These are phyloP conservation scores for Ophion slaviceki DNA, from an alignment of 2,888 invertebrate species.

Conservation along the genomic window DNA sequence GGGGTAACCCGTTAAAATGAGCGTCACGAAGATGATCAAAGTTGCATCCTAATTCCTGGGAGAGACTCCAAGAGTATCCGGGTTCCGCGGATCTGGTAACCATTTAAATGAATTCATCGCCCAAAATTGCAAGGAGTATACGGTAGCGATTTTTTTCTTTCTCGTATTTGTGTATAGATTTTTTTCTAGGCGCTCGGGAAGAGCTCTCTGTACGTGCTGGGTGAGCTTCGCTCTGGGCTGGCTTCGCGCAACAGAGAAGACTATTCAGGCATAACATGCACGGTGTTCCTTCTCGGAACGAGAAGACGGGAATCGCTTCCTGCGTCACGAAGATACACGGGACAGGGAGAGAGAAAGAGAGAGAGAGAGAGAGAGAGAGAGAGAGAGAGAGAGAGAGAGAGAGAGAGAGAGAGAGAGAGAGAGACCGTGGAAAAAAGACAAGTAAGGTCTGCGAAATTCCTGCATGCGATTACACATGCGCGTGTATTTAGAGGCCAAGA, in stretches of 20 bases:
- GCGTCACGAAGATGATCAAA: conserved; percentile 63
- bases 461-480: conserved; percentile 67
- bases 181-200: conserved; percentile 42
- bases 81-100: neutral
- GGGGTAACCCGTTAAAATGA: too few species aligned
- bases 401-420: neutral
- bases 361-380: neutral
- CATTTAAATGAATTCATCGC: conserved; percentile 46
- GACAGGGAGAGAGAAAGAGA: neutral
- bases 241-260: conserved; percentile 58
- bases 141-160: neutral
- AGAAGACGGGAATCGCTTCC: conserved; percentile 42
- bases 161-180: conserved; percentile 16
- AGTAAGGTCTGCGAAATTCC: conserved; percentile 63
- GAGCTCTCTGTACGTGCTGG: conserved; percentile 40
- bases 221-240: conserved; percentile 25
- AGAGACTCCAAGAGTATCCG: conserved; percentile 20
- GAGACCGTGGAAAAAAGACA: neutral
- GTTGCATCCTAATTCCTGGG: conserved; percentile 50
- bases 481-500: conserved; percentile 56
- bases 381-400: neutral
- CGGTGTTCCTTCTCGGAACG: conserved; percentile 66
- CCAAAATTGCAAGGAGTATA: conserved; percentile 16
- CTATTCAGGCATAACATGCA: conserved; percentile 64
- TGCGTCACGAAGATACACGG: conserved; percentile 7